A percentile compares a stretch with the other conserved stretches of the same genome.
Conservation (phyloP, 1,140 invertebrate genomes). For the Diachasma alloeum region DNA sequence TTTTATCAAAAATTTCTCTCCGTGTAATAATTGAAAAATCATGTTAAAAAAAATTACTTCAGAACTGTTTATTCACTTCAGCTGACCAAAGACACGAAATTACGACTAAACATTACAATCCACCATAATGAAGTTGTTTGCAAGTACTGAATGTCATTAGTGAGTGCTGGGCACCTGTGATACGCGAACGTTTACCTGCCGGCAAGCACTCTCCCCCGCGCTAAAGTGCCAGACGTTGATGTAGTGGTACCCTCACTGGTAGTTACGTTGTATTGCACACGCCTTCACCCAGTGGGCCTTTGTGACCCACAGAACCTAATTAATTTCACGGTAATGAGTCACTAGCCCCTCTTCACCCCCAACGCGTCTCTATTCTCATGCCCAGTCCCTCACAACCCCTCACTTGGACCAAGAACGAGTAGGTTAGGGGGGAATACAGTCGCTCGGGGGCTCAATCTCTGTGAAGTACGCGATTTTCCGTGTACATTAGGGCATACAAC, state of each 20-base stretch:
- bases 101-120: neutral
- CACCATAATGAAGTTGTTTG: slow-evolving; percentile 20
- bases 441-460: neutral
- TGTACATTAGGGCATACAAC: no score
- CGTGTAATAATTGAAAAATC: no score
- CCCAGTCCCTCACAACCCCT: neutral
- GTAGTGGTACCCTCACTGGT: neutral
- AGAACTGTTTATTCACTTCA: no score
- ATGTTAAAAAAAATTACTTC: no score
- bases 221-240: slow-evolving; percentile 7
- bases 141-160: slow-evolving; percentile 30
- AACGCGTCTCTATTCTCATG: neutral
- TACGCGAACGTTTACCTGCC: slow-evolving; percentile 9
- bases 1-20: no score
- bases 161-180: slow-evolving; percentile 18
- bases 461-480: no score
- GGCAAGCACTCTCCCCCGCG: neutral
- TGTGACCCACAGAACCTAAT: slow-evolving; percentile 58
- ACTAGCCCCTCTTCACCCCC: slow-evolving; percentile 23
- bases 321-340: slow-evolving; percentile 58
- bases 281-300: slow-evolving; percentile 47
- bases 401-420: neutral
- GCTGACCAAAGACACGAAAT: neutral
- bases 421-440: neutral
- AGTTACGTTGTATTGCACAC: slow-evolving; percentile 11